Base-by-base conservation (phyloP, 1,140 invertebrate species). In the Pseudachorutes palmiensis region DNA sequence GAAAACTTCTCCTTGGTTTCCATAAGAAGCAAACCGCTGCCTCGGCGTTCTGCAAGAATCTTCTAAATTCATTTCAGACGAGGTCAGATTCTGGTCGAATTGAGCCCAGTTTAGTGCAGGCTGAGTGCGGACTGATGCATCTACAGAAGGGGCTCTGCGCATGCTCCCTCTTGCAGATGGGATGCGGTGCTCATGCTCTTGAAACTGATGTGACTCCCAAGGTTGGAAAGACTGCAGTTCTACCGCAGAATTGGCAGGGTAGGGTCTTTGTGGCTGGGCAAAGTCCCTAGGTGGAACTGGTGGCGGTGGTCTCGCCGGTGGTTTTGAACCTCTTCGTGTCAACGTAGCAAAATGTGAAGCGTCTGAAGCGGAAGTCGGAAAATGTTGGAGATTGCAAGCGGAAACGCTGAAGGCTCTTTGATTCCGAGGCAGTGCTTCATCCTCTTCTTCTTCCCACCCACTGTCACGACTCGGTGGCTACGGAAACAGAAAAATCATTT, bases 401-500 rank as follows among this genome's bases (percentile, higher is more conserved):
- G 74, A 71, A 3, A 74, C 65, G 33, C 73, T 74, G 41, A 61
- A 61, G 5, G 59, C 59, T 16, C 32, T 61, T 61, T 36, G 59
- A 61, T 32, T 32, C 19, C 29, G 12, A 3, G 55, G 29, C 55
- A 64, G 57, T 61, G 67, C 41, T 22, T 70, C 69, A 29, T 67
- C 70, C 30, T 80, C 78, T 32, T 75, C 70, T 58, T 81, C 79
- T 77, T 78, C 80, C 30, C 79, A 79, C 5, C 79, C 77, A 68
- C 76, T 78, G 62, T 80, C 78, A 67, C 76, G 68, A 69, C 77
- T 78, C 60, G 76, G 74, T 60, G 75, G 75, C 79, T 75, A n/a
- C n/a, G 26, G 19, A 36, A 31, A 55, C 2, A 64, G 29, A 64
- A 62, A 41, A 9, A 30, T 2, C 36, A 31, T 22, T 45, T 12